phyloP scores from a whole-genome alignment of 2,113 vertebrate species.

The Hylia prasina region DNA sequence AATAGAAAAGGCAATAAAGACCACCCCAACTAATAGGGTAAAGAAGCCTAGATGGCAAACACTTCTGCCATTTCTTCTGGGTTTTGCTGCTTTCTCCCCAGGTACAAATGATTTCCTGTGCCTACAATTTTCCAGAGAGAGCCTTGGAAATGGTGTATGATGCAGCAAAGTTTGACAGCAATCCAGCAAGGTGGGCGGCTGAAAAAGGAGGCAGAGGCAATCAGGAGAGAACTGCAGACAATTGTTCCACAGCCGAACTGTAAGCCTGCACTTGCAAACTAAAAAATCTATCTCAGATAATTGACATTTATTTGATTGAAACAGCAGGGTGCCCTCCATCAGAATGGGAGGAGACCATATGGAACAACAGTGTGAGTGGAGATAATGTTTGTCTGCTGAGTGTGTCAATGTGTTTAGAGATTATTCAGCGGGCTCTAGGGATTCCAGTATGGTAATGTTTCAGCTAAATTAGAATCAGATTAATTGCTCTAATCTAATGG shows the following conservation, averaged over 20 bases:
- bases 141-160: background rate
- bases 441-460: slow-evolving; percentile 79
- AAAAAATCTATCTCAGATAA: slow-evolving; percentile 87
- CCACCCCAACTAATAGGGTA: background rate
- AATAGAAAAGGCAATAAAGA: slow-evolving; percentile 5
- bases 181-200: background rate
- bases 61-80: background rate
- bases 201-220: slow-evolving; percentile 31
- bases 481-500: slow-evolving; percentile 89
- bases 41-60: background rate
- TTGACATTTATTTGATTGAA: slow-evolving; percentile 92
- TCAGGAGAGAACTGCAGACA: slow-evolving; percentile 46
- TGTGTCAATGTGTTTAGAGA: slow-evolving; percentile 84
- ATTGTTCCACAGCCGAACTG: slow-evolving; percentile 59
- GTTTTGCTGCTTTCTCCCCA: background rate
- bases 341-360: slow-evolving; percentile 85
- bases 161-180: background rate
- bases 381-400: slow-evolving; percentile 84
- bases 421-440: slow-evolving; percentile 82
- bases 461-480: slow-evolving; percentile 90
- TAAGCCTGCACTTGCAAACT: slow-evolving; percentile 59
- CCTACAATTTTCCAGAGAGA: slow-evolving; percentile 23
- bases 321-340: slow-evolving; percentile 82
- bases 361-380: slow-evolving; percentile 79
- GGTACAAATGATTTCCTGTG: slow-evolving; percentile 2